phyloP scores from a whole-genome alignment of 2,113 vertebrate species.

The Mellivora capensis region DNA sequence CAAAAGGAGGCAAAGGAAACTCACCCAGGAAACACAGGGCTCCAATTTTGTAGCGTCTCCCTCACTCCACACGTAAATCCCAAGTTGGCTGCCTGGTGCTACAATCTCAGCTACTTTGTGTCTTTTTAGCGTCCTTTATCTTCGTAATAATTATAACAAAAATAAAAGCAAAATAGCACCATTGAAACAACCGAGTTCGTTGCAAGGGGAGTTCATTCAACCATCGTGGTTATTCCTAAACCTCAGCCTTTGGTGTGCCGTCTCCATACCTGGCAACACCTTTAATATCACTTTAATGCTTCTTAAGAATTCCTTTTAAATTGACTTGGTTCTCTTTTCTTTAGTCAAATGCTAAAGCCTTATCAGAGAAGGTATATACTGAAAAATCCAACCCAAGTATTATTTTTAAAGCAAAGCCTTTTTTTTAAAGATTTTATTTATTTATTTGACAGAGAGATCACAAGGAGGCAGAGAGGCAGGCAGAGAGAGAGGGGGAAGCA shows the following conservation, averaged over 20 bases:
- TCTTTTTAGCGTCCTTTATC: neutral
- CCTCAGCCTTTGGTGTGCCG: neutral
- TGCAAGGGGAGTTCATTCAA: neutral
- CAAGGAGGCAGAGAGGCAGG: too few relatives aligned
- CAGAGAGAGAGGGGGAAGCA: too few relatives aligned
- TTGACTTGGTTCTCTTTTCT: neutral
- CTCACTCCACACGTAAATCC: neutral
- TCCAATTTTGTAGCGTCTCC: rapidly evolving
- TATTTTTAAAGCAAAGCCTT: too few relatives aligned
- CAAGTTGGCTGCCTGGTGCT: rapidly evolving
- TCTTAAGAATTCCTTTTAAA: neutral
- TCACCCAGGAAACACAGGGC: neutral
- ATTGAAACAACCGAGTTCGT: neutral
- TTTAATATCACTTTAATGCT: neutral
- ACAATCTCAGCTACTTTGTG: too few relatives aligned
- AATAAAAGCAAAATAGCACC: neutral
- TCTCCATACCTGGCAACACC: too few relatives aligned
- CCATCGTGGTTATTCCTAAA: neutral
- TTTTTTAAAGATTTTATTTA: too few relatives aligned
- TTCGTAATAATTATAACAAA: neutral
- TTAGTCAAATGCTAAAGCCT: neutral
- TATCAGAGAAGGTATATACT: neutral
- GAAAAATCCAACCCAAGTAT: neutral
- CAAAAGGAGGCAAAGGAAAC: neutral
- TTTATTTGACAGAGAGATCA: too few relatives aligned